Conservation (phyloP, 2,113 vertebrate species). For the Zingel zingel region DNA sequence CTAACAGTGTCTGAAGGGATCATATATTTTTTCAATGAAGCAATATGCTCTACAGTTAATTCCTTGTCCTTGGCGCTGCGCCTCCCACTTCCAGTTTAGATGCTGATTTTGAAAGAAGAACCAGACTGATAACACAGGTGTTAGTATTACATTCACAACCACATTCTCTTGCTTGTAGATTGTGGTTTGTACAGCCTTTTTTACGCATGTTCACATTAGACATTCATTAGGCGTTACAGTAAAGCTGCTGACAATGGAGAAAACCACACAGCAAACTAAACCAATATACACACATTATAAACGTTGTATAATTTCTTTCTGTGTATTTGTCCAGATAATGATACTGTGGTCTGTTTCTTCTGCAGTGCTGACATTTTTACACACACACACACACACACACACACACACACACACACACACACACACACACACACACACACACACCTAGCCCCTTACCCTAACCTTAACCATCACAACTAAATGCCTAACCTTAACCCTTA, state of each 20-base stretch:
- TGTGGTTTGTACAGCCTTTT: background rate
- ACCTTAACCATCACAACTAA: too few relatives aligned
- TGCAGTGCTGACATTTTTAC: slow-evolving; percentile 44
- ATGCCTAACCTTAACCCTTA: too few relatives aligned
- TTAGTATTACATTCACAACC: background rate
- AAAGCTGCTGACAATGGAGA: background rate
- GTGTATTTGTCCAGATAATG: background rate
- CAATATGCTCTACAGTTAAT: background rate
- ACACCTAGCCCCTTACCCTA: too few relatives aligned
- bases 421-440: too few relatives aligned
- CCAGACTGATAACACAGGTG: background rate
- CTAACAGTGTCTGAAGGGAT: background rate
- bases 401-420: too few relatives aligned
- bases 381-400: background rate
- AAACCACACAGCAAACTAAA: background rate
- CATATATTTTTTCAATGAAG: background rate
- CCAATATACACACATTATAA: background rate
- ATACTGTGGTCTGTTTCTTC: background rate
- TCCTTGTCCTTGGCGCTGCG: background rate
- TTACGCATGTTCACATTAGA: background rate
- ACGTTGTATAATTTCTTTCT: background rate
- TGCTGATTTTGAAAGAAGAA: background rate
- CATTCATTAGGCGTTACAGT: background rate
- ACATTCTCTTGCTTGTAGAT: background rate
- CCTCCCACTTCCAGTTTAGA: background rate